These are phyloP conservation scores for Antennarius maculatus DNA, from an alignment of 2,797 vertebrate genomes.

Conservation along the genomic window DNA sequence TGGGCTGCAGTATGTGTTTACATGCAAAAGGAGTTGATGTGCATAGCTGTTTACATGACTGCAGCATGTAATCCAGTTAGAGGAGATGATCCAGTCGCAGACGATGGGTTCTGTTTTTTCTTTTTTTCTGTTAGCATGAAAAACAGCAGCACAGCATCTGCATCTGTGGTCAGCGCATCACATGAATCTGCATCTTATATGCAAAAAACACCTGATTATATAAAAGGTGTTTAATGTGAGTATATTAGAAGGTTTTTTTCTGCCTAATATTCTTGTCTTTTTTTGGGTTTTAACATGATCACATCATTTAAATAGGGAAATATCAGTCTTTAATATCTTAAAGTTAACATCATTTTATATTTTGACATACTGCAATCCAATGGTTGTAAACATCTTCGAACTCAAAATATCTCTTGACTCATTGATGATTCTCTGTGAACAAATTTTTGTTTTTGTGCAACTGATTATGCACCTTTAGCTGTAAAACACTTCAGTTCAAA, in stretches of 20 bases:
- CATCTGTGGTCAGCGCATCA: background rate
- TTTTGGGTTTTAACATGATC: background rate
- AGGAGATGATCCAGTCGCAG: slow-evolving; percentile 21
- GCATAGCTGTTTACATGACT: slow-evolving; percentile 61
- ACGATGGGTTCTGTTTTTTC: slow-evolving; percentile 4
- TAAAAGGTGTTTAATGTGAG: no score
- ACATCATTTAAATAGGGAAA: background rate
- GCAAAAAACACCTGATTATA: no score
- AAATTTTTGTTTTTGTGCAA: no score
- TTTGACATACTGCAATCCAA: no score
- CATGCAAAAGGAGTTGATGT: slow-evolving; percentile 45
- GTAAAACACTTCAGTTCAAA: no score
- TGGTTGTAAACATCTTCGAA: no score
- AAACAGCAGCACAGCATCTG: background rate
- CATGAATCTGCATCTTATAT: background rate
- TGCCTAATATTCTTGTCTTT: background rate
- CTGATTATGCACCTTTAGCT: no score
- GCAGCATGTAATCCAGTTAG: slow-evolving; percentile 63
- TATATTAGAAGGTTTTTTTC: background rate
- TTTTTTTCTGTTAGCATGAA: slow-evolving; percentile 14
- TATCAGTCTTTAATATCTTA: no score
- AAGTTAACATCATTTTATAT: no score
- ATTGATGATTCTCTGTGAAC: no score
- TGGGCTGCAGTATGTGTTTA: slow-evolving; percentile 52
- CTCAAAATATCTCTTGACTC: no score